Percentiles rank a stretch among this genome's conserved stretches.
These are phyloP conservation scores for Drosophila baimaii DNA, from an alignment of 1,140 invertebrate genomes.

Conservation along the genomic window DNA sequence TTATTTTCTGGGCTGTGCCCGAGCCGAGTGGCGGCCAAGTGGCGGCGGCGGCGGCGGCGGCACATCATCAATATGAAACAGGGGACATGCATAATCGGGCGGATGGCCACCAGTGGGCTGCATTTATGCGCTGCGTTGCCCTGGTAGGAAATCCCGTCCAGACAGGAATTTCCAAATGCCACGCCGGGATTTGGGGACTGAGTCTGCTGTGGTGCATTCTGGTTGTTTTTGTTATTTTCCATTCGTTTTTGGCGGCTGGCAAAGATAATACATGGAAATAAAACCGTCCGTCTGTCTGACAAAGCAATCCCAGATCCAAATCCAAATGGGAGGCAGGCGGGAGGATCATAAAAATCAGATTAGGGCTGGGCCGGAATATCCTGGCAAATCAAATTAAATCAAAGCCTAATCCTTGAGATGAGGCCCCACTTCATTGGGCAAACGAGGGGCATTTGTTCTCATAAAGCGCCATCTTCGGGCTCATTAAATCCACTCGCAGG, in stretches of 20 bases:
- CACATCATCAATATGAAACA: slow-evolving; percentile 76
- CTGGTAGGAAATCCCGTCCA: slow-evolving; percentile 73
- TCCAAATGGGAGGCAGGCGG: not conserved
- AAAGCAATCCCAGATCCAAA: slow-evolving; percentile 5
- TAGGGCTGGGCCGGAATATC: slow-evolving; percentile 4
- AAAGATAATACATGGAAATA: slow-evolving; percentile 48
- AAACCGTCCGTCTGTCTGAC: slow-evolving; percentile 13
- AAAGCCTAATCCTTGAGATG: slow-evolving; percentile 23
- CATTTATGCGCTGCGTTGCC: slow-evolving; percentile 69
- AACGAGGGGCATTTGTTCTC: slow-evolving; percentile 41
- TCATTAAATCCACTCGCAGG: slow-evolving; percentile 34
- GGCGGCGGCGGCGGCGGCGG: not conserved
- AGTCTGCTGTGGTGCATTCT: slow-evolving; percentile 2
- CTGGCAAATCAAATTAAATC: slow-evolving; percentile 34
- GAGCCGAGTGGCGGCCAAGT: no score
- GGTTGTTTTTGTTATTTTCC: slow-evolving; percentile 40
- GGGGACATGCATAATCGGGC: slow-evolving; percentile 77
- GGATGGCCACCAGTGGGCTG: slow-evolving; percentile 66
- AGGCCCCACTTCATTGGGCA: slow-evolving; percentile 23
- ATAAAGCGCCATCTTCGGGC: slow-evolving; percentile 29
- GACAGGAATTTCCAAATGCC: slow-evolving; percentile 71
- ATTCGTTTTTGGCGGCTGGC: slow-evolving; percentile 16
- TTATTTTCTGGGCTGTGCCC: slow-evolving; percentile 53
- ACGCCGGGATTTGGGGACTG: slow-evolving; percentile 20
- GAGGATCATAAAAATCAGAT: slow-evolving; percentile 47